These are phyloP conservation scores for Polylopha cassiicola DNA, from an alignment of 2,888 invertebrate species.

Conservation along the genomic window DNA sequence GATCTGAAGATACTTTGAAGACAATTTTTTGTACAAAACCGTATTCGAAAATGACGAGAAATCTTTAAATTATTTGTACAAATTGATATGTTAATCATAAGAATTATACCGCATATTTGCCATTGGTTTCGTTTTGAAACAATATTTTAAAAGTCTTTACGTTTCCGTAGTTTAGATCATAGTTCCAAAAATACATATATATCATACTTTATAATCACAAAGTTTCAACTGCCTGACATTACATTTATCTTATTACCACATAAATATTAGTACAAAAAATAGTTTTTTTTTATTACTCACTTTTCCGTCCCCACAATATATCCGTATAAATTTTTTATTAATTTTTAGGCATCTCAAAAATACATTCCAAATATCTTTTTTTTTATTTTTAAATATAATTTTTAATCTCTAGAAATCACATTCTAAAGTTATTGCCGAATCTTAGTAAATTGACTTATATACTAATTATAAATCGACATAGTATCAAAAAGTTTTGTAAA, in stretches of 20 bases:
- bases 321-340: slow-evolving; percentile 24
- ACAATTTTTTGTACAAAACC: no score
- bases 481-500: slow-evolving; percentile 44
- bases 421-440: slow-evolving; percentile 55
- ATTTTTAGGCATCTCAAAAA: slow-evolving; percentile 35
- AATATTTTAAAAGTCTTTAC: no score
- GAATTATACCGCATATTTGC: slow-evolving; percentile 12
- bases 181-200: slow-evolving; percentile 14
- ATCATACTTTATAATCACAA: slow-evolving; percentile 35
- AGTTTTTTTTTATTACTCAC: slow-evolving; percentile 22
- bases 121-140: not conserved
- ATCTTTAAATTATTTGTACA: slow-evolving; percentile 46
- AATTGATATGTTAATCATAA: slow-evolving; percentile 45
- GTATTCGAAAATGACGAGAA: slow-evolving; percentile 1
- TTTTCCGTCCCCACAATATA: slow-evolving; percentile 25
- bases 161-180: slow-evolving; percentile 7
- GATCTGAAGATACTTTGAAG: no score
- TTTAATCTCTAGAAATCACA: slow-evolving; percentile 45
- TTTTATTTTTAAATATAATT: slow-evolving; percentile 26
- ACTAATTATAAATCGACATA: slow-evolving; percentile 11
- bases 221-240: slow-evolving; percentile 42
- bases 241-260: slow-evolving; percentile 31
- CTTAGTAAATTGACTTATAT: slow-evolving; percentile 33
- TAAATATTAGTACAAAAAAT: slow-evolving; percentile 34
- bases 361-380: slow-evolving; percentile 28